These are phyloP conservation scores for Porites cylindrica DNA, from an alignment of 92 coral and sea anemone genomes.

Conservation along the genomic window DNA sequence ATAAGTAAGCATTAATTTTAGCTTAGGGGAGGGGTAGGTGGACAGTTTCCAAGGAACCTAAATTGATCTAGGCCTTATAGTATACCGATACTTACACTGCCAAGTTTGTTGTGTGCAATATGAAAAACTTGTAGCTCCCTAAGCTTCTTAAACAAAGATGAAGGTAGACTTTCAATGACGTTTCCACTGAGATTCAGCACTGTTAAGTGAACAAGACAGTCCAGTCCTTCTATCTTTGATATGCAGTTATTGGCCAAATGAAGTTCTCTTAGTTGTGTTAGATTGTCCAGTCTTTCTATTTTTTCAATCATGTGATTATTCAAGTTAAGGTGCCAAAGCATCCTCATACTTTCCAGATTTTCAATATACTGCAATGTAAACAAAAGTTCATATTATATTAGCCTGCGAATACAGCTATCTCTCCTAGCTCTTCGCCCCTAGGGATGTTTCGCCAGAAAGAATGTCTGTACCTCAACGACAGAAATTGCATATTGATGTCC, in stretches of 20 bases:
- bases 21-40: too few relatives aligned
- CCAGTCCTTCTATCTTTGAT: slow-evolving; percentile 88
- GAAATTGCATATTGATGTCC: too few relatives aligned
- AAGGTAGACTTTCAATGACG: slow-evolving; percentile 80
- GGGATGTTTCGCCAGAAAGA: too few relatives aligned
- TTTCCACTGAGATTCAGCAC: slow-evolving; percentile 91
- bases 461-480: too few relatives aligned
- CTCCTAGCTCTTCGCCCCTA: too few relatives aligned
- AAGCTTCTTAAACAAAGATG: slow-evolving; percentile 80
- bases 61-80: neutral
- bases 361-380: slow-evolving; percentile 80
- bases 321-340: slow-evolving; percentile 77
- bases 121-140: slow-evolving; percentile 78
- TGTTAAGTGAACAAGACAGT: slow-evolving; percentile 73
- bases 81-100: slow-evolving; percentile 67
- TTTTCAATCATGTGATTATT: slow-evolving; percentile 94
- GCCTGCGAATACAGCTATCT: too few relatives aligned
- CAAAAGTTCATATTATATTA: neutral
- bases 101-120: slow-evolving; percentile 85
- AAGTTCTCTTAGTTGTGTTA: slow-evolving; percentile 87
- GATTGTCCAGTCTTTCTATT: slow-evolving; percentile 89
- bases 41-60: too few relatives aligned
- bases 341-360: slow-evolving; percentile 85
- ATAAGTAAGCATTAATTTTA: too few relatives aligned
- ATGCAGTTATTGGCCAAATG: slow-evolving; percentile 89